Percentiles rank a stretch among this genome's conserved stretches.
Evolutionary conservation across 1,140 invertebrate species (phyloP).

Genomic region (Coenobita brevimanus): DNA sequence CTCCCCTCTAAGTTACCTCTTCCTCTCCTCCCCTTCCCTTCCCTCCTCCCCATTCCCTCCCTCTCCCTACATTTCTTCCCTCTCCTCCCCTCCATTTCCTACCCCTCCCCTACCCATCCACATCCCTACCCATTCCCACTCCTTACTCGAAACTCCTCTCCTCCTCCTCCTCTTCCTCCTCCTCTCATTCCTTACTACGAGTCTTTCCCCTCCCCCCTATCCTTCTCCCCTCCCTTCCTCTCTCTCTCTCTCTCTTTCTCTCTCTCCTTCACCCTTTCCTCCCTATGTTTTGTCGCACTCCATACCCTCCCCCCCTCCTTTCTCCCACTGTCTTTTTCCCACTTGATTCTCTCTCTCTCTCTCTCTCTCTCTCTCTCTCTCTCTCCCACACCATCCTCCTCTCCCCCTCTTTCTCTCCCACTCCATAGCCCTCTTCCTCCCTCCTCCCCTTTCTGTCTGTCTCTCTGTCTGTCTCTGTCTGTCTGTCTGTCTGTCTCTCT

Average conservation of each 20-base stretch:
- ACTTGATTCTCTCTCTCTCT: not conserved
- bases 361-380: constrained; percentile 2
- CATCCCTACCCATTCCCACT: not conserved
- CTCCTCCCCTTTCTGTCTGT: not conserved
- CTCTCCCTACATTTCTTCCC: not conserved
- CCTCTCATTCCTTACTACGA: not conserved
- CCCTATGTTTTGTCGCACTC: not conserved
- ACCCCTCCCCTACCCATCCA: not conserved
- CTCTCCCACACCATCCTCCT: not conserved
- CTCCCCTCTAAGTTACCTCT: not conserved
- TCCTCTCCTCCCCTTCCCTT: not conserved
- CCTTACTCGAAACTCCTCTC: no score
- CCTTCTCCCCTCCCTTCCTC: not conserved
- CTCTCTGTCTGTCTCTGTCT: not conserved
- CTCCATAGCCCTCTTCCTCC: not conserved
- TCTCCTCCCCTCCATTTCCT: not conserved
- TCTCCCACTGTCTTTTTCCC: not conserved
- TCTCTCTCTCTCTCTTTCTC: not conserved
- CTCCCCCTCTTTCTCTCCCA: not conserved
- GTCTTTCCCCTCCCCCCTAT: not conserved
- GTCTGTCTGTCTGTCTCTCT: not conserved
- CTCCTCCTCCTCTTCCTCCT: not conserved
- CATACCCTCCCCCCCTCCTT: not conserved
- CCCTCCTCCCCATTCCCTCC: not conserved
- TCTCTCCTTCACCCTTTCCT: not conserved